A percentile compares a stretch with the other conserved stretches of the same genome.
phyloP scores from a whole-genome alignment of 1,140 invertebrate genomes.

The Atopsyche davidsoni region DNA sequence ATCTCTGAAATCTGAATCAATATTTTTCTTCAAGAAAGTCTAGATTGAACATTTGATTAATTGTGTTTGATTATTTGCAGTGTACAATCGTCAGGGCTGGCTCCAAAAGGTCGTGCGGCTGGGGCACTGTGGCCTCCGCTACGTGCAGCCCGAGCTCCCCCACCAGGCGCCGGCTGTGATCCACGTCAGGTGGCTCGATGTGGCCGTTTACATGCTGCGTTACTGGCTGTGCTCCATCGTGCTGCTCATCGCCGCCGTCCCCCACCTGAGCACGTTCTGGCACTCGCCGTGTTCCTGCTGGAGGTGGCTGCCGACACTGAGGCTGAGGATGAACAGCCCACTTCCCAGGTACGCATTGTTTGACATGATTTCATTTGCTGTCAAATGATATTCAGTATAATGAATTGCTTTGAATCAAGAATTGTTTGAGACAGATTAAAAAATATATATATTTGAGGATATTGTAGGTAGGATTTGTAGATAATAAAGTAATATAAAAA shows the following conservation, averaged over 20 bases:
- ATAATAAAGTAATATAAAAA: too few species aligned
- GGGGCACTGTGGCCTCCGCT: conserved; percentile 41
- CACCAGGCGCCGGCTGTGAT: conserved; percentile 34
- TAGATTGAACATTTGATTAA: conserved; percentile 1
- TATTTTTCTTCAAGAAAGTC: neutral
- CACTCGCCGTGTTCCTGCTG: conserved; percentile 78
- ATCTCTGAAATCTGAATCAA: neutral
- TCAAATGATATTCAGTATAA: too few species aligned
- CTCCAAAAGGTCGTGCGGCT: conserved; percentile 13
- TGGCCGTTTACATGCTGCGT: conserved; percentile 78
- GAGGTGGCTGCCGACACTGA: conserved; percentile 73
- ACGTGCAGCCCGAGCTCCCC: conserved; percentile 32
- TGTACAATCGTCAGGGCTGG: conserved; percentile 22
- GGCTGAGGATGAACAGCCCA: too few species aligned
- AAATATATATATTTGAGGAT: too few species aligned
- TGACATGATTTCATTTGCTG: too few species aligned
- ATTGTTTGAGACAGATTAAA: too few species aligned
- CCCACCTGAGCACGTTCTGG: conserved; percentile 74
- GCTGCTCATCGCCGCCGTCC: conserved; percentile 68
- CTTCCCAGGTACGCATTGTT: too few species aligned
- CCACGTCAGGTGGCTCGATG: conserved; percentile 35
- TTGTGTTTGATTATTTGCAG: conserved; percentile 21
- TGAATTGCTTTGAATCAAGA: too few species aligned
- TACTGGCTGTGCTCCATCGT: conserved; percentile 79
- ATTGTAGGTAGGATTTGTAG: too few species aligned